Evolutionary conservation across 2,797 vertebrate genomes (phyloP).

Genomic region (Bovichtus variegatus): DNA sequence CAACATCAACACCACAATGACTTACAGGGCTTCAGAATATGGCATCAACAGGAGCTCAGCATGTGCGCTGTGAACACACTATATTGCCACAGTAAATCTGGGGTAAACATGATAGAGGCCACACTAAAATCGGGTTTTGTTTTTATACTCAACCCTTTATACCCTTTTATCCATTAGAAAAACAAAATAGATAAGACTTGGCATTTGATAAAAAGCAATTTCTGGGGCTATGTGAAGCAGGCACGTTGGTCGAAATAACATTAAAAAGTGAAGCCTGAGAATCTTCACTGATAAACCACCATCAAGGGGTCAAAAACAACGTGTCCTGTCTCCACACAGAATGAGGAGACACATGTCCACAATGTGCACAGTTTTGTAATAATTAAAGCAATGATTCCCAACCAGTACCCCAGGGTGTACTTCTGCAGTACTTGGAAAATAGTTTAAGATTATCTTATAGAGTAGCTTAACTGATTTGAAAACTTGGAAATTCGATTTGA

Average conservation of each 20-base stretch:
- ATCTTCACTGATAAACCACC: slow-evolving; percentile 34
- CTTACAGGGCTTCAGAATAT: slow-evolving; percentile 59
- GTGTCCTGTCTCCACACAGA: slow-evolving; percentile 14
- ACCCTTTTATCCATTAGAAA: slow-evolving; percentile 48
- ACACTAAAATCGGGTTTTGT: slow-evolving; percentile 38
- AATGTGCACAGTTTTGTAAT: slow-evolving; percentile 19
- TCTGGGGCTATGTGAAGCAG: slow-evolving; percentile 46
- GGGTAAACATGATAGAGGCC: slow-evolving; percentile 39
- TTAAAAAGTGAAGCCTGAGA: slow-evolving; percentile 30
- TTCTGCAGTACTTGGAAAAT: not conserved
- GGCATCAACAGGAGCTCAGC: slow-evolving; percentile 51
- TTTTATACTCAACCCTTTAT: slow-evolving; percentile 56
- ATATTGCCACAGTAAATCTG: slow-evolving; percentile 52
- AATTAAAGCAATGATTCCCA: not conserved
- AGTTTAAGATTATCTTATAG: not conserved
- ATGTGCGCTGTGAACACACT: slow-evolving; percentile 35
- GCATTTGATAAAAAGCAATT: slow-evolving; percentile 59
- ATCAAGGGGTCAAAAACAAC: slow-evolving; percentile 26
- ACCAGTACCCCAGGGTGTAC: not conserved
- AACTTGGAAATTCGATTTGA: not conserved
- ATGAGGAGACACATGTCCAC: slow-evolving; percentile 1
- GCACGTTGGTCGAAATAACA: slow-evolving; percentile 64
- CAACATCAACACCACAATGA: slow-evolving; percentile 67
- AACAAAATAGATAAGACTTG: slow-evolving; percentile 49
- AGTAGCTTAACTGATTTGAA: not conserved